These are phyloP conservation scores for Galeruca laticollis DNA, from an alignment of 2,888 invertebrate species.

Conservation along the genomic window DNA sequence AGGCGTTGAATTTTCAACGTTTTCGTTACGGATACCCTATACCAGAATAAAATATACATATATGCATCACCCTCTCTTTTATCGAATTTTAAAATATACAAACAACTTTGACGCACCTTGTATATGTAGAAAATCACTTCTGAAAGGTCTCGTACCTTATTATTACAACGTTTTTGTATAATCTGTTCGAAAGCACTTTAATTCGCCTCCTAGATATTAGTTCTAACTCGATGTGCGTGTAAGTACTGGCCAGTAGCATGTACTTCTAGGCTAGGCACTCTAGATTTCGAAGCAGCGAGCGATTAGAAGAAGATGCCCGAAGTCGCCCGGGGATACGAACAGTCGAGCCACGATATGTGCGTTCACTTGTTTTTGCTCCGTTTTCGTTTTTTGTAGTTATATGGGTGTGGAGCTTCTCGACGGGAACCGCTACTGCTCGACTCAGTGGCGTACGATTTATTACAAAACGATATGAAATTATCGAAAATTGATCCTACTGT, in stretches of 20 bases:
- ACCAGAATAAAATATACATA: no score
- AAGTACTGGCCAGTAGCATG: constrained; percentile 49
- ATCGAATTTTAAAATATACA: no score
- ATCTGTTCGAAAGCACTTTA: neutral
- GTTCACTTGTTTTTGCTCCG: constrained; percentile 51
- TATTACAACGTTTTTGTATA: neutral
- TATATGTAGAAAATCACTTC: no score
- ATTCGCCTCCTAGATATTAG: neutral
- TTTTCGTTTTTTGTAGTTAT: constrained; percentile 48
- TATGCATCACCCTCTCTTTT: no score
- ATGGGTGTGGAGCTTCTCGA: constrained; percentile 49
- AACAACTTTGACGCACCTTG: no score
- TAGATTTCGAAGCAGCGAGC: constrained; percentile 48
- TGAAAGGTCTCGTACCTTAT: no score
- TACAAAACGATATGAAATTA: no score
- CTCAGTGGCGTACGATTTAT: constrained; percentile 23
- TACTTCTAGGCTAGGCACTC: constrained; percentile 46
- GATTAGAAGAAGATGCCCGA: constrained; percentile 39
- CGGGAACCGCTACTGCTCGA: constrained; percentile 31
- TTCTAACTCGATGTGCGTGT: constrained; percentile 42
- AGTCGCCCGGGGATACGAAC: constrained; percentile 42
- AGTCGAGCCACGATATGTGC: constrained; percentile 41
- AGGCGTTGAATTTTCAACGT: no score
- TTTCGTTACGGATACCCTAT: no score
- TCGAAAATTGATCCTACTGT: no score